Evolutionary conservation across 1,140 invertebrate species (phyloP), one percentile per base, ranked within the genome.

Genomic region (Melanaphis sacchari): DNA sequence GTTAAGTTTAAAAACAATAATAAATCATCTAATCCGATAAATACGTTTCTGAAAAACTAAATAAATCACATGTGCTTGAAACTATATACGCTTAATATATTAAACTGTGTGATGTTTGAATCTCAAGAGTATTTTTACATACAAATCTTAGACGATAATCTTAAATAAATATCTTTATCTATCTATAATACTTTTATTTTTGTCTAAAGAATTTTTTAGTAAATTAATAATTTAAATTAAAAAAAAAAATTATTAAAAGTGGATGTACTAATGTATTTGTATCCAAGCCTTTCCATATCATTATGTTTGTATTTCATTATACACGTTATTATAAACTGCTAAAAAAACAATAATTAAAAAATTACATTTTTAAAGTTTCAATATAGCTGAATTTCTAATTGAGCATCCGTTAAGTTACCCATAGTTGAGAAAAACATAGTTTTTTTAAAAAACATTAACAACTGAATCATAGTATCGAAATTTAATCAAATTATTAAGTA

Each of bases 111-210:
- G 31, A 76, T 11, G n/a, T 66, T n/a, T 76, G 59, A n/a, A n/a
- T 76, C 59, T 76, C 59, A 76, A 18, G 59, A n/a, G 59, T 76
- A 76, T 76, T 76, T 49, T 76, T n/a, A 76, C n/a, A 76, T 76
- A 36, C 6, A 76, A 76, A 76, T 76, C 59, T n/a, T n/a, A 76
- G 59, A 76, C 31, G 31, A 36, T 76, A n/a, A 76, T n/a, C 11
- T 76, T 6, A n/a, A 18, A 36, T 76, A 4, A 76, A 76, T n/a
- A 36, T 18, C 15, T 36, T 0, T 0, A 76, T n/a, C n/a, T n/a
- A 5, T 36, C 4, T 76, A 18, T 76, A 18, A n/a, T 76, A 76
- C n/a, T 21, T n/a, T 76, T 76, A n/a, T n/a, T n/a, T 18, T 76
- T 76, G 31, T n/a, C 59, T 7, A 76, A 76, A 76, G 0, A 76